These are phyloP conservation scores for Polyergus mexicanus DNA, from an alignment of 1,140 invertebrate species.

Conservation along the genomic window DNA sequence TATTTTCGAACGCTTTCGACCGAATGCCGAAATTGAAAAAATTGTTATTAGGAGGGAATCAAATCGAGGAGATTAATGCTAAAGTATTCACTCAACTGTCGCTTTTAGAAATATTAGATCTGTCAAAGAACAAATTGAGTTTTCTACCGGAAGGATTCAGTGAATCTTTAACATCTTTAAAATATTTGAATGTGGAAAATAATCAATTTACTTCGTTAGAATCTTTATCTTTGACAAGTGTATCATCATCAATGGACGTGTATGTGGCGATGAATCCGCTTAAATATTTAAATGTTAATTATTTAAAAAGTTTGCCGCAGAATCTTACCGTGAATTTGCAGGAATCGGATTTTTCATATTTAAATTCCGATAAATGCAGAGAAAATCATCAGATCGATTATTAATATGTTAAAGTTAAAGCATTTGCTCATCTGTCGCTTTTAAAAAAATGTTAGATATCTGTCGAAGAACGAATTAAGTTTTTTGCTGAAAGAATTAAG, in stretches of 20 bases:
- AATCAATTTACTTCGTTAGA: neutral
- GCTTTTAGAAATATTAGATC: neutral
- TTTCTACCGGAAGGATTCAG: neutral
- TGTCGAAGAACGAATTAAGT: neutral
- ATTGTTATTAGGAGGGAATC: neutral
- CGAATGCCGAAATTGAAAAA: neutral
- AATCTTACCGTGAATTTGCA: neutral
- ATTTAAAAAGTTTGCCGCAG: neutral
- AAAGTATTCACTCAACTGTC: neutral
- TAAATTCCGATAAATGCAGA: too few relatives aligned
- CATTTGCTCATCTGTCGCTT: slow-evolving; percentile 2
- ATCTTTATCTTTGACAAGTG: neutral
- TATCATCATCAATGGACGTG: neutral
- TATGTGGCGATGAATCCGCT: neutral
- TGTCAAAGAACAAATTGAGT: neutral
- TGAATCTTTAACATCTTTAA: neutral
- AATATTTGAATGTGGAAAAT: slow-evolving; percentile 3
- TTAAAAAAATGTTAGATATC: neutral
- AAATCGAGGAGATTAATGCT: neutral
- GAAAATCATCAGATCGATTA: too few relatives aligned
- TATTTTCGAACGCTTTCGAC: neutral
- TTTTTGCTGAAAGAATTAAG: neutral
- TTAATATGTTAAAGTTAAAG: neutral
- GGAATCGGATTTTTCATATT: neutral
- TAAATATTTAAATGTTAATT: neutral